A percentile compares a stretch with the other conserved stretches of the same genome.
Conservation (phyloP, 2,113 vertebrate species). For the Aix galericulata region DNA sequence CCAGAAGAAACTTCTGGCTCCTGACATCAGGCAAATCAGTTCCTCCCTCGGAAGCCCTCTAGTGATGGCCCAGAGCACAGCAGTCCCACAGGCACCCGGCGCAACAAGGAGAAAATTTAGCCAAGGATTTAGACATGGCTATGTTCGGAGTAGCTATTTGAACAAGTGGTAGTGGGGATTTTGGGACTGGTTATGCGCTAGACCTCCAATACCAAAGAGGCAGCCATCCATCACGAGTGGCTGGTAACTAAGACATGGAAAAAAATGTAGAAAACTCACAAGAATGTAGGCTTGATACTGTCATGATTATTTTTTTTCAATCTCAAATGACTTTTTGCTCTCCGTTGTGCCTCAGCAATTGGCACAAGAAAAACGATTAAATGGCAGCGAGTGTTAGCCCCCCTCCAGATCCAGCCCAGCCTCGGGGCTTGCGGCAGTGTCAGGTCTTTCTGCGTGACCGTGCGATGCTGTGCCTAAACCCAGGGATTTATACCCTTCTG, state of each 20-base stretch:
- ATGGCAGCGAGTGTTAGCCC: not conserved
- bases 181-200: not conserved
- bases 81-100: not conserved
- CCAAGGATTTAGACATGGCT: not conserved
- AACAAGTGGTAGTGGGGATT: not conserved
- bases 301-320: rapidly evolving
- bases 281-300: not conserved
- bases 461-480: not conserved
- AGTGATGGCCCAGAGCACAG: not conserved
- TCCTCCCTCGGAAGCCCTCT: constrained; percentile 19
- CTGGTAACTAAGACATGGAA: not conserved
- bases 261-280: not conserved
- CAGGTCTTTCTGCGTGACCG: not conserved
- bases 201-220: not conserved
- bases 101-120: not conserved
- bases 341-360: not conserved
- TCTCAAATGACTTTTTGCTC: not conserved
- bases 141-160: not conserved
- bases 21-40: not conserved
- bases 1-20: not conserved
- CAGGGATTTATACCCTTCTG: not conserved
- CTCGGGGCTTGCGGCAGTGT: not conserved
- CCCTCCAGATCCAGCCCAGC: not conserved
- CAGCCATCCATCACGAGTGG: not conserved
- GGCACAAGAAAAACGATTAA: not conserved